Evolutionary conservation across 2,888 invertebrate species (phyloP).

Genomic region (Ryuthela nishihirai): DNA sequence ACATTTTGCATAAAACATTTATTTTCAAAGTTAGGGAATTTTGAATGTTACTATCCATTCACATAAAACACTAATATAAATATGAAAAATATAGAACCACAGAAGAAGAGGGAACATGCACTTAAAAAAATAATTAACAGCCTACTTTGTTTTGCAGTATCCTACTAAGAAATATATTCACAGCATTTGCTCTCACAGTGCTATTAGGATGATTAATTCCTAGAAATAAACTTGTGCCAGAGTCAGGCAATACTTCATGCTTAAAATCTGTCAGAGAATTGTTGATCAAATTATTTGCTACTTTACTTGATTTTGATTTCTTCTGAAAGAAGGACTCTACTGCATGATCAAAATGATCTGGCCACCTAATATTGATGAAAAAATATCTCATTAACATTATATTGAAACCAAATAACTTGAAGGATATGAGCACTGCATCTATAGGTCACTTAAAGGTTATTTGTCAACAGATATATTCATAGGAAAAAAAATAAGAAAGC

Average conservation of each 20-base stretch:
- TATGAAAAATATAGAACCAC: too few relatives aligned
- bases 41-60: too few relatives aligned
- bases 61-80: too few relatives aligned
- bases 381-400: not conserved
- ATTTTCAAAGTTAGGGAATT: too few relatives aligned
- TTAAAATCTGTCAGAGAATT: slow-evolving; percentile 39
- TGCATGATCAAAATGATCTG: slow-evolving; percentile 23
- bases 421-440: too few relatives aligned
- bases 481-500: too few relatives aligned
- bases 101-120: too few relatives aligned
- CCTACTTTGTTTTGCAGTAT: slow-evolving; percentile 44
- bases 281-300: slow-evolving; percentile 11
- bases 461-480: too few relatives aligned
- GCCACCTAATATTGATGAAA: slow-evolving; percentile 9
- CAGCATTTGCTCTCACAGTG: slow-evolving; percentile 63
- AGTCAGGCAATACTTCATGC: slow-evolving; percentile 44
- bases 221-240: slow-evolving; percentile 59
- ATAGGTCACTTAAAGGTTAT: too few relatives aligned
- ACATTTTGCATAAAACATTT: too few relatives aligned
- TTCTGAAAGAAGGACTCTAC: slow-evolving; percentile 10
- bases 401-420: too few relatives aligned
- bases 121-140: too few relatives aligned
- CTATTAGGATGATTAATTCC: slow-evolving; percentile 69
- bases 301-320: not conserved
- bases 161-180: slow-evolving; percentile 61